Conservation (phyloP, 2,797 vertebrate genomes). For the Anisognathus igniventris region DNA sequence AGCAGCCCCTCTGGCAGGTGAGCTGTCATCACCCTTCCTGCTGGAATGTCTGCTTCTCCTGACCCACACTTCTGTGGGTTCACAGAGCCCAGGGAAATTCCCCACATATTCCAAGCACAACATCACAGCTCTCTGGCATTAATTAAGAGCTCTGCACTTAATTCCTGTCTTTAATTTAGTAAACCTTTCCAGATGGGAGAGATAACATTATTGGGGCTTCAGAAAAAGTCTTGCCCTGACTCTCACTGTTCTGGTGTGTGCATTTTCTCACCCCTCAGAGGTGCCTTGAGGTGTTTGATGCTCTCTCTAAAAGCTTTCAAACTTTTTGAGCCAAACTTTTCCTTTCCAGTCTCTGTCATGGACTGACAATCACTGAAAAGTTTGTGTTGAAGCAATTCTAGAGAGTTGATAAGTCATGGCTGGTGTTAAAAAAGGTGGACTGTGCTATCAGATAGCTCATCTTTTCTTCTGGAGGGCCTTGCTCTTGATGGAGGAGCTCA, state of each 20-base stretch:
- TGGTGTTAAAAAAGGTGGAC: background rate
- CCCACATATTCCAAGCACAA: background rate
- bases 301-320: background rate
- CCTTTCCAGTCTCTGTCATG: background rate
- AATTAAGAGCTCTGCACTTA: background rate
- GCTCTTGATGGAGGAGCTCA: background rate
- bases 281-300: background rate
- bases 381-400: background rate
- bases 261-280: background rate
- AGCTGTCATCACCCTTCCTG: background rate
- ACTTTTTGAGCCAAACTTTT: background rate
- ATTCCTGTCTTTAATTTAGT: background rate
- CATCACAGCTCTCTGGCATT: background rate
- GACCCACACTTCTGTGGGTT: background rate
- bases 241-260: background rate
- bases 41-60: background rate
- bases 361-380: background rate
- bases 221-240: background rate
- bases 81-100: background rate
- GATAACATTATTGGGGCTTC: background rate
- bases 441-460: background rate
- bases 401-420: background rate
- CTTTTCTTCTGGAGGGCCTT: background rate
- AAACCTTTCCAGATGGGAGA: background rate
- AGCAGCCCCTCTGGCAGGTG: background rate